phyloP scores from a whole-genome alignment of 1,140 invertebrate species.

The Macrocentrus cingulum region DNA sequence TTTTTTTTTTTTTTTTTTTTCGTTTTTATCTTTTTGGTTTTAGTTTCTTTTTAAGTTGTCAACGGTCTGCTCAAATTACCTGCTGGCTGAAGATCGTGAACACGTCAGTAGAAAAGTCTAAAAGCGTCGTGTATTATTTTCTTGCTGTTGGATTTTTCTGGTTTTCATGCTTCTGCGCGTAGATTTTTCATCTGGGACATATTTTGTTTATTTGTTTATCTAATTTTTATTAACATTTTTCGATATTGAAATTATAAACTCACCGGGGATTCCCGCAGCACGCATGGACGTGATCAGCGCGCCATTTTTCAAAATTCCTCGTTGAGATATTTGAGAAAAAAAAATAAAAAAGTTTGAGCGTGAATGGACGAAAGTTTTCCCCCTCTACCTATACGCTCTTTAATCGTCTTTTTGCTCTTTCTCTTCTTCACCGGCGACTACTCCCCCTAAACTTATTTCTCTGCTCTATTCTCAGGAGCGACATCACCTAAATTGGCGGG shows the following conservation, averaged over 20 bases:
- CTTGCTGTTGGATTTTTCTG: neutral
- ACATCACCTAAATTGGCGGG: conserved; percentile 45
- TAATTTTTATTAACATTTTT: too few relatives aligned
- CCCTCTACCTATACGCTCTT: neutral
- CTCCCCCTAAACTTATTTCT: conserved; percentile 28
- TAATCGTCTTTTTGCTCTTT: conserved; percentile 15
- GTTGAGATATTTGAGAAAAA: too few relatives aligned
- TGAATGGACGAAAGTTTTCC: conserved; percentile 13
- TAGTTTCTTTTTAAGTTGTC: conserved; percentile 12
- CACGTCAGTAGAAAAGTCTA: conserved; percentile 5
- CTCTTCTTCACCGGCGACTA: conserved; percentile 6
- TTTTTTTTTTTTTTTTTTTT: neutral
- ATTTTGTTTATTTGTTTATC: too few relatives aligned
- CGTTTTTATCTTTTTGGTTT: neutral
- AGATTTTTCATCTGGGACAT: neutral
- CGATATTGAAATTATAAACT: too few relatives aligned
- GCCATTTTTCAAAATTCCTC: too few relatives aligned
- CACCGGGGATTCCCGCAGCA: too few relatives aligned
- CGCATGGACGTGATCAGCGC: neutral
- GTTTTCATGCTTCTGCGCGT: neutral
- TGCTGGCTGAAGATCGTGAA: conserved; percentile 9
- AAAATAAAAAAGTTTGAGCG: neutral
- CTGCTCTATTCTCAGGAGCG: conserved; percentile 44
- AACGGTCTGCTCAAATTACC: conserved; percentile 13
- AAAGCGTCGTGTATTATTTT: conserved; percentile 12